phyloP scores from a whole-genome alignment of 2,797 vertebrate species.

The Nannoperca australis region DNA sequence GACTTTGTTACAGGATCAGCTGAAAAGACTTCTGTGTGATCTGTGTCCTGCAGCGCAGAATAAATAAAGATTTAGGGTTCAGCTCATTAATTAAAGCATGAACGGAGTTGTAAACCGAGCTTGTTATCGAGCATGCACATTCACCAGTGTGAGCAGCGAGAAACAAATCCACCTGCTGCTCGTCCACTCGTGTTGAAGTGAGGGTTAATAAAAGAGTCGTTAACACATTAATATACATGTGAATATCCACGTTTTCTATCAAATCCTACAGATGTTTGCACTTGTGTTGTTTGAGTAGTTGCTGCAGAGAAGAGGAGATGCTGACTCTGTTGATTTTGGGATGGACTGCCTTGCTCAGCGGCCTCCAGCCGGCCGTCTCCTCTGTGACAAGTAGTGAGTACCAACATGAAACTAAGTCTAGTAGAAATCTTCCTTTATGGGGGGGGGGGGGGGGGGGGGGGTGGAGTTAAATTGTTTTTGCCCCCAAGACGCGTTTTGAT shows the following conservation, averaged over 20 bases:
- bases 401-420: too few species aligned
- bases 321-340: slow-evolving; percentile 62
- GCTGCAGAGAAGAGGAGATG: slow-evolving; percentile 59
- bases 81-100: not conserved
- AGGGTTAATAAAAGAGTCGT: too few species aligned
- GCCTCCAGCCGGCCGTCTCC: slow-evolving; percentile 32
- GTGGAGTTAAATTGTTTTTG: too few species aligned
- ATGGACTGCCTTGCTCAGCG: slow-evolving; percentile 63
- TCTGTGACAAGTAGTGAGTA: slow-evolving; percentile 63
- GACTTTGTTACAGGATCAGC: not conserved
- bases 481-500: too few species aligned
- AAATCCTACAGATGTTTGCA: not conserved
- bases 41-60: not conserved
- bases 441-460: too few species aligned
- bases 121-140: too few species aligned
- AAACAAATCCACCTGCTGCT: too few species aligned
- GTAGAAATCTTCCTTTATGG: too few species aligned
- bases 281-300: not conserved
- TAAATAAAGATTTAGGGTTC: not conserved
- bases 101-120: not conserved
- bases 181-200: too few species aligned
- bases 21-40: not conserved
- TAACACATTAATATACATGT: not conserved
- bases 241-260: not conserved
- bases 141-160: too few species aligned